A percentile compares a stretch with the other conserved stretches of the same genome.
Evolutionary conservation across 2,113 vertebrate genomes (phyloP).

Genomic region (Colinus virginianus): DNA sequence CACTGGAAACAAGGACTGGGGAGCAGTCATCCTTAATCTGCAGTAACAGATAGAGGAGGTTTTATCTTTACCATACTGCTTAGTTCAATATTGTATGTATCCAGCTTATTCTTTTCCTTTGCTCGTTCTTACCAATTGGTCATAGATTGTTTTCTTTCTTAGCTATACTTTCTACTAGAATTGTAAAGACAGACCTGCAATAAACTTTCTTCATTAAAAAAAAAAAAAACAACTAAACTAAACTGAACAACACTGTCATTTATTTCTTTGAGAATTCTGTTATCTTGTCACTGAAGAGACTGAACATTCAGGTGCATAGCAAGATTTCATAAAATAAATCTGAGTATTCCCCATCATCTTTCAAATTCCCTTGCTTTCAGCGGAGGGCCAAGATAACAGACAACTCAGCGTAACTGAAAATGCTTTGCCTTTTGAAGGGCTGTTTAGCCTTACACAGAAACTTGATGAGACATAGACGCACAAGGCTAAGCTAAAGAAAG

Average conservation of each 20-base stretch:
- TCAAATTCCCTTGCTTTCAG: background rate
- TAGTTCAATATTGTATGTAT: conserved; percentile 57
- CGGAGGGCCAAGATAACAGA: background rate
- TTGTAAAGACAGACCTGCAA: conserved; percentile 77
- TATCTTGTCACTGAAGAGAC: background rate
- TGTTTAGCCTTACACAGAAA: background rate
- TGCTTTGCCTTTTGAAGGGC: background rate
- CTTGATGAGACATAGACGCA: rapidly evolving
- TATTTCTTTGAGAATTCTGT: background rate
- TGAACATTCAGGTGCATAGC: background rate
- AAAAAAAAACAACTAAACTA: conserved; percentile 9
- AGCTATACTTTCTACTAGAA: conserved; percentile 80
- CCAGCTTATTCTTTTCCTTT: conserved; percentile 62
- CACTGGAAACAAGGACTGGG: conserved; percentile 39
- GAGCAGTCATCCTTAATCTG: conserved; percentile 33
- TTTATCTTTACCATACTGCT: conserved; percentile 50
- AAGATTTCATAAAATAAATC: background rate
- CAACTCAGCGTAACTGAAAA: background rate
- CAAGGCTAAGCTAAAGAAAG: background rate
- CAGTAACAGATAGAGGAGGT: conserved; percentile 5
- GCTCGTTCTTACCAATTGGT: conserved; percentile 45
- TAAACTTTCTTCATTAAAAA: conserved; percentile 80
- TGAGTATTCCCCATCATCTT: background rate
- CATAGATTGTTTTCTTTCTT: conserved; percentile 71
- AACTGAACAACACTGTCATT: background rate